Evolutionary conservation across 1,140 invertebrate genomes (phyloP), one percentile per base, ranked within the genome.

Genomic region (Drosophila azteca): DNA sequence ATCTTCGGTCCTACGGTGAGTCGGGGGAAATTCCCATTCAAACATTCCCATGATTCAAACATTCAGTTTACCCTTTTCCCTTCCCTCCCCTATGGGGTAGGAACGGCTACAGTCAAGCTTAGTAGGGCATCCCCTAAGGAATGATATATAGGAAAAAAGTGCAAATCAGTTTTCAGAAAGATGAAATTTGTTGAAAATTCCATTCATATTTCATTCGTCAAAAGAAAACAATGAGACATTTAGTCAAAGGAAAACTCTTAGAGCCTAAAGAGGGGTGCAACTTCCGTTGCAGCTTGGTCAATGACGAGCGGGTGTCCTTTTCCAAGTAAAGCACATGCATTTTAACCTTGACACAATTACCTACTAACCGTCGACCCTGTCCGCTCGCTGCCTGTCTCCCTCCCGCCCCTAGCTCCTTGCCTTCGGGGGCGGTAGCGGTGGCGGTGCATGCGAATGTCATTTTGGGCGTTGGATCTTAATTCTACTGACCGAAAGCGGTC

Each of bases 321-420:
- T 2, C 9, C 52, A 90, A 77, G 55, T 90, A 63, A 69, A 70
- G 76, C 81, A 87, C 64, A 90, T 87, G 69, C 78, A 54, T 82
- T 79, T 79, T 44, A 79, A 90, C 85, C 85, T 90, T 90, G 85
- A 90, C 87, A 90, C 64, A 53, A 61, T 79, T 90, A 60, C 72
- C 54, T 59, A 68, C 49, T 68, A 62, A 78, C 49, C 41, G n/a
- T 31, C 20, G 15, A 41, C 70, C 54, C 62, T 45, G 24, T 64
- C 20, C 48, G 48, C 41, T 26, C 48, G 52, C 35, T 50, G 24
- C 24, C 24, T 3, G 4, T 46, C 26, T 5, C 17, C 41, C 31
- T 13, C 39, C 24, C 6, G 52, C 13, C 41, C 17, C 24, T 26
- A 0, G 13, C 35, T 41, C 17, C 43, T 45, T 15, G 31, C 22